Conservation (phyloP, 2,888 invertebrate genomes). For the Orgyia antiqua region DNA sequence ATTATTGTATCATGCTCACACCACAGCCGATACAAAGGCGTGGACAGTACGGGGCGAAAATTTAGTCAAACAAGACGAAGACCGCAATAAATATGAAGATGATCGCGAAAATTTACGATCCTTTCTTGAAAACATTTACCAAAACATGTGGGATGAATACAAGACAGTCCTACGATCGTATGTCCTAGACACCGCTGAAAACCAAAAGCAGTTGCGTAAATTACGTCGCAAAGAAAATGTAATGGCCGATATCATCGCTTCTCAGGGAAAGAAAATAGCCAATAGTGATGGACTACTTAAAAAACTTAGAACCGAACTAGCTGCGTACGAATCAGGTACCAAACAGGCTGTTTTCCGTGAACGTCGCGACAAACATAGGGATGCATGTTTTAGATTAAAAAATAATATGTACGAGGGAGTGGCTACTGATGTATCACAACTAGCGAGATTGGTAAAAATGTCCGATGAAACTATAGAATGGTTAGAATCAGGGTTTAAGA, state of each 20-base stretch:
- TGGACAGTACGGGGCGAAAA: slow-evolving; percentile 65
- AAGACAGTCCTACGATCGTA: slow-evolving; percentile 58
- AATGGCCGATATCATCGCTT: slow-evolving; percentile 66
- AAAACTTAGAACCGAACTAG: slow-evolving; percentile 51
- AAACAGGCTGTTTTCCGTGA: slow-evolving; percentile 65
- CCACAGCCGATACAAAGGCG: slow-evolving; percentile 47
- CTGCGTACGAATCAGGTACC: slow-evolving; percentile 63
- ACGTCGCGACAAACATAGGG: slow-evolving; percentile 55
- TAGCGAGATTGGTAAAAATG: slow-evolving; percentile 46
- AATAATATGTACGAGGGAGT: slow-evolving; percentile 42
- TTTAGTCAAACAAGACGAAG: slow-evolving; percentile 64
- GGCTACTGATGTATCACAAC: slow-evolving; percentile 40
- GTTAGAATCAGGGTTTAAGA: slow-evolving; percentile 54
- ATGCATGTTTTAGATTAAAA: slow-evolving; percentile 53
- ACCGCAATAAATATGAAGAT: slow-evolving; percentile 44
- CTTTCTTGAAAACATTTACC: slow-evolving; percentile 55
- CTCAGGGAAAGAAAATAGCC: slow-evolving; percentile 62
- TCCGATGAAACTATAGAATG: slow-evolving; percentile 60
- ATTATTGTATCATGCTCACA: slow-evolving; percentile 51
- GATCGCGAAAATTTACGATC: slow-evolving; percentile 57
- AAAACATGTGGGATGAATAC: slow-evolving; percentile 58
- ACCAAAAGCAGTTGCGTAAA: slow-evolving; percentile 60
- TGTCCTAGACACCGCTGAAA: slow-evolving; percentile 54
- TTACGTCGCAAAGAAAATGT: slow-evolving; percentile 58
- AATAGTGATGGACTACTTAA: slow-evolving; percentile 53